Percentiles rank a stretch among this genome's conserved stretches.
These are phyloP conservation scores for Blastobasis adustella DNA, from an alignment of 2,888 invertebrate species.

Conservation along the genomic window DNA sequence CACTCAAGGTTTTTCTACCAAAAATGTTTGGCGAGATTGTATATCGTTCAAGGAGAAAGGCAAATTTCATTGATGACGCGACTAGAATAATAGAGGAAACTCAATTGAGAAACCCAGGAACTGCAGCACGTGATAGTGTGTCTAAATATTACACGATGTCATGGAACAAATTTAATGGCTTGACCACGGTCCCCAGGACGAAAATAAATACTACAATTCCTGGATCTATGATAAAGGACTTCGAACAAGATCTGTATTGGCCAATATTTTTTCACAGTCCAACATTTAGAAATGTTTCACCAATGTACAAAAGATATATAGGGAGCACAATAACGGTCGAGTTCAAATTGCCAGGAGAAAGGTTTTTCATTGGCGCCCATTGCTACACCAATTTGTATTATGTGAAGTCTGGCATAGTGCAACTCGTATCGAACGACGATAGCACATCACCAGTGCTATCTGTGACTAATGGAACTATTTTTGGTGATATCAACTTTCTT, in stretches of 20 bases:
- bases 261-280: constrained; percentile 9
- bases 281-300: constrained; percentile 2
- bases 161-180: constrained; percentile 1
- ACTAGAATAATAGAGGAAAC: background rate
- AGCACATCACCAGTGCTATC: constrained; percentile 1
- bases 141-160: background rate
- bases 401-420: constrained; percentile 4
- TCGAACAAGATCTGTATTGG: constrained; percentile 4
- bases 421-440: constrained; percentile 5
- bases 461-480: constrained; percentile 2
- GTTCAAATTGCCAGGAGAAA: constrained; percentile 1
- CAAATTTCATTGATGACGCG: background rate
- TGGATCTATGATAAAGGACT: constrained; percentile 1
- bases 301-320: constrained; percentile 3
- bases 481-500: constrained; percentile 6
- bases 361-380: constrained; percentile 4
- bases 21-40: background rate
- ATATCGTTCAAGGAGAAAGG: background rate
- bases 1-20: background rate
- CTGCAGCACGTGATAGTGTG: background rate
- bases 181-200: background rate
- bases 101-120: background rate
- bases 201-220: background rate
- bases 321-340: background rate
- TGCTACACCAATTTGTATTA: constrained; percentile 7